These are phyloP conservation scores for Brachyistius frenatus DNA, from an alignment of 2,113 vertebrate genomes.

Conservation along the genomic window DNA sequence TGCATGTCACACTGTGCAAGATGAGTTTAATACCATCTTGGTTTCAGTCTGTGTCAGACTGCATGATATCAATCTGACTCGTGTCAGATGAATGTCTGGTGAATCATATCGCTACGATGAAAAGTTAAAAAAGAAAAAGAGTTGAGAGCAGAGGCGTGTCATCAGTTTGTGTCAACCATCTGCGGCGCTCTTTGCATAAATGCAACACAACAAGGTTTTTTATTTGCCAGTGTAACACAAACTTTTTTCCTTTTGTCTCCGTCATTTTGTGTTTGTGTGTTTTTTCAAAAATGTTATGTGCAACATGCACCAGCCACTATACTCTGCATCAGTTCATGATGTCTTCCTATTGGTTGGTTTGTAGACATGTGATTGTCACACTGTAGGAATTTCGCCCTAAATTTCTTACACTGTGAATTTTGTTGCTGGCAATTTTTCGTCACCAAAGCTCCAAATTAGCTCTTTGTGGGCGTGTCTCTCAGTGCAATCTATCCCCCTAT, in stretches of 20 bases:
- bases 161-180: background rate
- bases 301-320: background rate
- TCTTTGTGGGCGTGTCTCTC: background rate
- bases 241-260: background rate
- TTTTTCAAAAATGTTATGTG: background rate
- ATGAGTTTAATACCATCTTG: background rate
- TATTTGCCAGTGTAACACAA: background rate
- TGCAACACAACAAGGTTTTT: background rate
- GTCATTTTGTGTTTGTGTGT: background rate
- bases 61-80: background rate
- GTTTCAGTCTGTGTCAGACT: background rate
- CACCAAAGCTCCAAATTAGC: too few species aligned
- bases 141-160: background rate
- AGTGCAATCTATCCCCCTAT: background rate
- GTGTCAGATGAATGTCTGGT: background rate
- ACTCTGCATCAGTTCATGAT: background rate
- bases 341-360: conserved; percentile 2
- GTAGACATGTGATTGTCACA: background rate
- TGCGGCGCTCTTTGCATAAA: background rate
- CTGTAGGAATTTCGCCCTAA: background rate
- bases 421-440: background rate
- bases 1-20: background rate
- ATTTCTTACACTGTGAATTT: background rate
- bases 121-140: background rate
- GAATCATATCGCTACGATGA: background rate